Evolutionary conservation across 2,888 invertebrate species (phyloP), one percentile per base, ranked within the genome.

Genomic region (Thyatira batis): DNA sequence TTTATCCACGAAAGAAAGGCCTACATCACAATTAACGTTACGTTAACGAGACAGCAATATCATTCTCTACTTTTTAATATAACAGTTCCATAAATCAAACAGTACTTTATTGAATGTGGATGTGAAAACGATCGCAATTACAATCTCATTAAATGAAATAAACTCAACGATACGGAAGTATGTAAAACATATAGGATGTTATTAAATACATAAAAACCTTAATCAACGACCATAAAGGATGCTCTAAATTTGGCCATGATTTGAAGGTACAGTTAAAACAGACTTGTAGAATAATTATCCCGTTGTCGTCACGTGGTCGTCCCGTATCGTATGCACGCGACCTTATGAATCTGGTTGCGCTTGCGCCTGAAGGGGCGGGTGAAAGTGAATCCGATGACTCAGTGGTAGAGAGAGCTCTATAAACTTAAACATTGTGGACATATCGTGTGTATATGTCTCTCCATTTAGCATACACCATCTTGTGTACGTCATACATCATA

Each of bases 331-430:
- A 25, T 45, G 5, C 20, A 45, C 9, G 13, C n/a, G 25, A 17
- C 46, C 27, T 27, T 46, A 27, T 13, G 25, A 27, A 27, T 57
- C 53, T 60, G 50, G 50, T 60, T n/a, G n/a, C n/a, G 58, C 63
- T 58, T 55, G 57, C 63, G 70, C 71, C 73, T 63, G 66, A 65
- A 71, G 74, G 80, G 76, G 67, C 71, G 72, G 74, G 87, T 82
- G 90, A 90, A 90, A 90, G 90, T 87, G 78, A 86, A 81, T 71
- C 69, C 65, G 76, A 72, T 87, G 86, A 87, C 71, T 87, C 87
- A 87, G n/a, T n/a, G n/a, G n/a, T n/a, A n/a, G n/a, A n/a, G 60
- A 10, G 57, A 58, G 63, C 82, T 80, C 74, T 65, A 82, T 80
- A 79, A 78, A 71, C 78, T 73, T 71, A 71, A 70, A 72, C 68